Evolutionary conservation across 2,888 invertebrate species (phyloP).

Genomic region (Eilema caniola): DNA sequence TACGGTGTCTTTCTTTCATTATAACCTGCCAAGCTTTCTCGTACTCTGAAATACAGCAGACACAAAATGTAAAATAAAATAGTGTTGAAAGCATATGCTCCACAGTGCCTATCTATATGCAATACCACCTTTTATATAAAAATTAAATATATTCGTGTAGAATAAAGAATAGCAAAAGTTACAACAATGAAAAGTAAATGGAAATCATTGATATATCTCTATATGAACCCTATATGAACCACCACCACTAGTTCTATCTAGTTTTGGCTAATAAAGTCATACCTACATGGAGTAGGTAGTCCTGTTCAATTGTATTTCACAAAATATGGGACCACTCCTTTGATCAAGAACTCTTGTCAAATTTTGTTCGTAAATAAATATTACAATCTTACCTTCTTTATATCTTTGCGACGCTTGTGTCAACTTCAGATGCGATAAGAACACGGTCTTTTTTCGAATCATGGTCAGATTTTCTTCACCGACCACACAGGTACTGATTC

Average conservation of each 20-base stretch:
- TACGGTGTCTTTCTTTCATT: slow-evolving; percentile 87
- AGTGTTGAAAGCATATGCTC: background rate
- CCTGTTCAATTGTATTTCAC: no score
- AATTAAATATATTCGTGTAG: no score
- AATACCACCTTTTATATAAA: no score
- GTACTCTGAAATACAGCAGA: slow-evolving; percentile 78
- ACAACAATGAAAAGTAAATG: no score
- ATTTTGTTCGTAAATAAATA: background rate
- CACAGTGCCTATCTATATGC: no score
- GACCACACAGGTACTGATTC: slow-evolving; percentile 4
- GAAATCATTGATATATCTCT: no score
- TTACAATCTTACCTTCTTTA: slow-evolving; percentile 85
- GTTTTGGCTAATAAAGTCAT: no score
- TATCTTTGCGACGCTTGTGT: slow-evolving; percentile 83
- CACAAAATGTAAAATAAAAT: background rate
- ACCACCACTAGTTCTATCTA: no score
- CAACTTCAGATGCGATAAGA: slow-evolving; percentile 87
- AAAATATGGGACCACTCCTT: background rate
- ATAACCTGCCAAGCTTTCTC: slow-evolving; percentile 89
- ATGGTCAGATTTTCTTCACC: slow-evolving; percentile 48
- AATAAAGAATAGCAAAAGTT: no score
- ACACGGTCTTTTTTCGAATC: slow-evolving; percentile 85
- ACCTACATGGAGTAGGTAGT: no score
- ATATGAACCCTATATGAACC: no score
- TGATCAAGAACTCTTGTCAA: background rate